Evolutionary conservation across 2,797 vertebrate species (phyloP), one percentile per base, ranked within the genome.

Genomic region (Xenopus petersii): DNA sequence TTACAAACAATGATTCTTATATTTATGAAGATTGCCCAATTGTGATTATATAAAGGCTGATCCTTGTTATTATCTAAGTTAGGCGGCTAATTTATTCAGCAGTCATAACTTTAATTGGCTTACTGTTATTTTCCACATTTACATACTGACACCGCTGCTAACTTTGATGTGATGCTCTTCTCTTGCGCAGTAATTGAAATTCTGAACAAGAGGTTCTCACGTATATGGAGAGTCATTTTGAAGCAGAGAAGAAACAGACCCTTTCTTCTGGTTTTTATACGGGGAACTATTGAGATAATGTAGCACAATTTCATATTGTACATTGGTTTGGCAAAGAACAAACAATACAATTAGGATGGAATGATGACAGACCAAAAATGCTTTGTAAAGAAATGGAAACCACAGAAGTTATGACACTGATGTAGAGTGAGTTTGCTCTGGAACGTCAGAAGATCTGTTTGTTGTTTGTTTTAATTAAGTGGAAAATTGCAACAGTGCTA

Each of bases 271-370:
- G 66, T 26, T 62, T 71, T 71, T 77, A 62, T 68, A 66, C 26
- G 1, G 36, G 36, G 65, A 60, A 30, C 63, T 26, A 62, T 77
- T 67, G 63, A 55, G 67, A 77, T 26, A 62, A 30, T 54, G 49
- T 63, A 77, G 47, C 67, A 55, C 11, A 11, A 56, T 71, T 67
- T 77, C 64, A 77, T 67, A 71, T 47, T 67, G 47, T 60, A 62
- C 63, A 55, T 67, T 67, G 63, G 56, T 77, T 77, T 77, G 75
- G 75, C 75, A 77, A 33, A 42, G 42, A 71, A 56, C 30, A 54
- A 30, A 72, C 71, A 77, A 77, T 72, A 67, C 75, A 77, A 77
- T 72, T 77, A 71, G 67, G 47, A 70, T 72, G 64, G 75, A 71
- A 67, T 54, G 64, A 77, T 72, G 75, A 77, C 64, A 77, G 75